Conservation (phyloP, 2,888 invertebrate genomes). For the Dasysyrphus albostriatus region DNA sequence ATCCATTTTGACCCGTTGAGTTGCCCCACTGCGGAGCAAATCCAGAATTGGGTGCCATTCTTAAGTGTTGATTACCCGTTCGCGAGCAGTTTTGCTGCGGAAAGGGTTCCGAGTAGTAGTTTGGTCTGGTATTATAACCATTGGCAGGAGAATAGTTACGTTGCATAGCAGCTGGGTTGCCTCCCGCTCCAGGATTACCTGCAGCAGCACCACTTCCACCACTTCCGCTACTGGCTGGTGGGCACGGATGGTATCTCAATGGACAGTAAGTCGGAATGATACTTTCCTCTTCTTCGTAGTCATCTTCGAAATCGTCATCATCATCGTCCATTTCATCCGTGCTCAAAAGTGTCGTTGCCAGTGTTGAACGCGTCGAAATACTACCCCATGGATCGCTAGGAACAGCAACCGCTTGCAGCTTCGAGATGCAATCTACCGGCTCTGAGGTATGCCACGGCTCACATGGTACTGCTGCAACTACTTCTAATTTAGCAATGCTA, state of each 20-base stretch:
- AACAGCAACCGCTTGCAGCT: constrained; percentile 89
- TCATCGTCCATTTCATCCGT: constrained; percentile 83
- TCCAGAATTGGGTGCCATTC: constrained; percentile 76
- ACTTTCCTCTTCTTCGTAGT: constrained; percentile 84
- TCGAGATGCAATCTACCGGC: constrained; percentile 86
- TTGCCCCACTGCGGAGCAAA: constrained; percentile 80
- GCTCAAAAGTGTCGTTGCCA: constrained; percentile 83
- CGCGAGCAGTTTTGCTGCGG: constrained; percentile 84
- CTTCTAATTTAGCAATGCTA: constrained; percentile 84
- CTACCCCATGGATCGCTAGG: constrained; percentile 86
- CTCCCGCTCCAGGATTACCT: constrained; percentile 29
- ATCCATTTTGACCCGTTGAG: constrained; percentile 73
- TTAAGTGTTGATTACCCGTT: constrained; percentile 84
- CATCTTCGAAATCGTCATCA: constrained; percentile 84
- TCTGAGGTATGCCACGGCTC: constrained; percentile 82
- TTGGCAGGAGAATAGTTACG: constrained; percentile 79
- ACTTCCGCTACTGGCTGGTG: constrained; percentile 63
- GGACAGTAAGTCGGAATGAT: constrained; percentile 84
- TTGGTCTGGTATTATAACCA: constrained; percentile 82
- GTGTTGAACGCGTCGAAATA: constrained; percentile 82
- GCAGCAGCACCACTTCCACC: constrained; percentile 11
- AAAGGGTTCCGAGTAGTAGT: constrained; percentile 83
- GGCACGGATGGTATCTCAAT: constrained; percentile 81
- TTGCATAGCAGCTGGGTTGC: constrained; percentile 60
- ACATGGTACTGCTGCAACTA: constrained; percentile 81